These are phyloP conservation scores for Silurus glanis DNA, from an alignment of 2,113 vertebrate genomes.

Conservation along the genomic window DNA sequence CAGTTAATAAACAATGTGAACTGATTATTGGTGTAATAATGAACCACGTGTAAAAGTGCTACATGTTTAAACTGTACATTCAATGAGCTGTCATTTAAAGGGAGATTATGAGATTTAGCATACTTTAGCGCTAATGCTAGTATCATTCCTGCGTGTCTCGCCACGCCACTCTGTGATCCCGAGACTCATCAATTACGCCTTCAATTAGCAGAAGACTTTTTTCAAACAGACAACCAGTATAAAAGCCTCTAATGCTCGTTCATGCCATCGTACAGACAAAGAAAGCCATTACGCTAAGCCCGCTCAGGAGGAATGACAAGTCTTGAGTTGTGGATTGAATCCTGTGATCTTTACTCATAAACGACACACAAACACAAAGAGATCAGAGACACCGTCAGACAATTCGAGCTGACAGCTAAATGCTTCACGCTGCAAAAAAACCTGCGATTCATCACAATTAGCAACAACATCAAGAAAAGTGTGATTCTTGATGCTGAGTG, in stretches of 20 bases:
- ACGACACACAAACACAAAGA: neutral
- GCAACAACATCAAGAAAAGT: neutral
- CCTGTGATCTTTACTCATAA: neutral
- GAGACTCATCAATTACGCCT: neutral
- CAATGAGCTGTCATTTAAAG: neutral
- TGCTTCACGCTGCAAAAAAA: neutral
- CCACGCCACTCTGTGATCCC: neutral
- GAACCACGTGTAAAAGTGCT: neutral
- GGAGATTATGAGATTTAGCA: neutral
- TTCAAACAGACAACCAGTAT: neutral
- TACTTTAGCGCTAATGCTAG: neutral
- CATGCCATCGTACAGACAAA: slow-evolving; percentile 9
- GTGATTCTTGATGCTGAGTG: neutral
- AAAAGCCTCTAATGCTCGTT: slow-evolving; percentile 11
- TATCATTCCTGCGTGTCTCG: neutral
- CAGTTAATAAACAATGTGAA: neutral
- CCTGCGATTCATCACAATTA: neutral
- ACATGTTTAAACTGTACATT: neutral
- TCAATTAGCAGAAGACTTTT: slow-evolving; percentile 9
- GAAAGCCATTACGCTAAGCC: slow-evolving; percentile 8
- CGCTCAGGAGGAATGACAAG: neutral
- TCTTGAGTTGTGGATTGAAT: neutral
- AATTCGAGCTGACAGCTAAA: slow-evolving; percentile 4
- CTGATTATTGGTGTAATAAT: neutral
- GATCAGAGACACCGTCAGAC: neutral